Evolutionary conservation across 2,797 vertebrate genomes (phyloP).

Genomic region (Spatula clypeata): DNA sequence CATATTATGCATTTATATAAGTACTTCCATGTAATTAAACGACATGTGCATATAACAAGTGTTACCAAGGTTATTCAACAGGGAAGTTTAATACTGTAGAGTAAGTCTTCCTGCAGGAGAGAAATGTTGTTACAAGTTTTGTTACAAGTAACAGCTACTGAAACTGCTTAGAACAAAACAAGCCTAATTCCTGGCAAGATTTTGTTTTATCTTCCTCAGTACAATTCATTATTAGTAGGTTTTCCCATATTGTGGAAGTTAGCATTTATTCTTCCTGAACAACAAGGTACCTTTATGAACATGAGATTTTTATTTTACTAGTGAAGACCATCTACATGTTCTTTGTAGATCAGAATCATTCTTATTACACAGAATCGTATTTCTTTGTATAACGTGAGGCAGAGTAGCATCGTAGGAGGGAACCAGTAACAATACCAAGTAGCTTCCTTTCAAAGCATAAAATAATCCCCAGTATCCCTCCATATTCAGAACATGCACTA

Average conservation of each 20-base stretch:
- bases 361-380: neutral
- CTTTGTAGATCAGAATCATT: neutral
- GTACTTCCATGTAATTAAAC: neutral
- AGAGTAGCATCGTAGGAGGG: neutral
- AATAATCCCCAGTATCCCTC: neutral
- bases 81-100: rapidly evolving
- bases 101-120: neutral
- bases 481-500: neutral
- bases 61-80: neutral
- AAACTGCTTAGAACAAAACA: neutral
- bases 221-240: neutral
- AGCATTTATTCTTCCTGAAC: neutral
- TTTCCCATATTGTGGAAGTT: neutral
- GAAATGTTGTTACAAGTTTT: neutral
- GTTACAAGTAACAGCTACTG: neutral
- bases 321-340: neutral
- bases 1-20: neutral
- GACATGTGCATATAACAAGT: neutral
- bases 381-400: neutral
- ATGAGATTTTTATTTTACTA: neutral
- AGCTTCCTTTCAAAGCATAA: neutral
- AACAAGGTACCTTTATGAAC: neutral
- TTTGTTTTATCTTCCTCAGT: neutral
- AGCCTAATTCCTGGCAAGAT: neutral
- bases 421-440: neutral